A percentile compares a stretch with the other conserved stretches of the same genome.
phyloP scores from a whole-genome alignment of 2,797 vertebrate species.

The Falco novaeseelandiae region DNA sequence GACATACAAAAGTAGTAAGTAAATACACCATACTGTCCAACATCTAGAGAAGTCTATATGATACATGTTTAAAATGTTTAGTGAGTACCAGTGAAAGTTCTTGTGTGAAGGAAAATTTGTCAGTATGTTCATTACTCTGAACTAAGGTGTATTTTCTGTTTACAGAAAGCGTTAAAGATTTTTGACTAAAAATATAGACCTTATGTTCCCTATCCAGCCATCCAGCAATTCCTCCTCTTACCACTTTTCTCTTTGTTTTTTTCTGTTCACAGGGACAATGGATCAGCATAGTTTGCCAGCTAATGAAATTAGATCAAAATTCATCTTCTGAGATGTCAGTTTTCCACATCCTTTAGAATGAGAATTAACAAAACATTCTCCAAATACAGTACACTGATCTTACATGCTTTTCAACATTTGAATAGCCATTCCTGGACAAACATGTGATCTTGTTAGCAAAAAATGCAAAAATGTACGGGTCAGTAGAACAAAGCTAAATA shows the following conservation, averaged over 20 bases:
- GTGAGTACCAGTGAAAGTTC: fast-evolving
- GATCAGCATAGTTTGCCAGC: not conserved
- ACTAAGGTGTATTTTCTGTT: not conserved
- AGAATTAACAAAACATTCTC: not conserved
- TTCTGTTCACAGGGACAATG: not conserved
- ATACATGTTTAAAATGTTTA: not conserved
- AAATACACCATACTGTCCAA: not conserved
- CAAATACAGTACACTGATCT: not conserved
- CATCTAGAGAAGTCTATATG: not conserved
- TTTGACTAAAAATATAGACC: not conserved
- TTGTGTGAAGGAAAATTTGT: not conserved
- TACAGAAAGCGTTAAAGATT: not conserved
- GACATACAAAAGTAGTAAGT: not conserved
- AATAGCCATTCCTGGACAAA: not conserved
- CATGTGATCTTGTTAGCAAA: fast-evolving
- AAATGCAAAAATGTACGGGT: not conserved
- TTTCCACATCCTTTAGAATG: not conserved
- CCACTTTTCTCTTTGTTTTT: not conserved
- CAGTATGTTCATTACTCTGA: not conserved
- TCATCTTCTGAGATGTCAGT: not conserved
- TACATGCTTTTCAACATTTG: not conserved
- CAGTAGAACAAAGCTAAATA: not conserved
- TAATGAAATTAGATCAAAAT: not conserved
- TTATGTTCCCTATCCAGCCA: not conserved
- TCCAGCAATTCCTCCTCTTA: not conserved